Evolutionary conservation across 2,113 vertebrate species (phyloP), one percentile per base, ranked within the genome.

Genomic region (Pseudorectes ferrugineus): DNA sequence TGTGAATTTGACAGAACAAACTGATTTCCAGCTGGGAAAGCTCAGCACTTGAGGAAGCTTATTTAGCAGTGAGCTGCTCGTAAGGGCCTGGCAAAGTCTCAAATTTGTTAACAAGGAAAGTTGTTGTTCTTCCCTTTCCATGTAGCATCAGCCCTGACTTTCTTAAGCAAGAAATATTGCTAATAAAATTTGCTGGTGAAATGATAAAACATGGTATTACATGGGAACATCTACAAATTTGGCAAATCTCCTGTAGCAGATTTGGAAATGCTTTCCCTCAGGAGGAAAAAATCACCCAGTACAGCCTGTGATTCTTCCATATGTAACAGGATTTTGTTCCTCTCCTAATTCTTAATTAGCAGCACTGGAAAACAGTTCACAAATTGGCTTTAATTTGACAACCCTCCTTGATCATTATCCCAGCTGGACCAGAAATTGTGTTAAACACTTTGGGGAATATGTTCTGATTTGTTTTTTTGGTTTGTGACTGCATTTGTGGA

Each of bases 21-120:
- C 91, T 51, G 59, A n/a, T 77, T 77, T 82, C 54, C 75, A 92
- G 85, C 77, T 79, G 81, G 72, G 86, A 82, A n/a, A 67, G 63
- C 29, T 21, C 59, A 66, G 63, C 75, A 63, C 85, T 94, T 62
- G 75, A 91, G 54, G 94, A 93, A 96, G 95, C 93, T 75, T 84
- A 65, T 95, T 91, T 82, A 95, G 88, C 83, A 82, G 8, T 82
- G 96, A 96, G 72, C 88, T 95, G 57, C 35, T 93, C 35, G 28
- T 67, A 8, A 85, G 80, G 87, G 71, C 95, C 80, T 97, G 97
- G 96, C 96, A 94, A 52, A 61, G 49, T n/a, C 51, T 88, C 96
- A 96, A 29, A 75, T 62, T 78, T 91, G 87, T 93, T 95, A 83
- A 96, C 83, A 96, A 95, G 81, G 66, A 43, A 71, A 81, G 73